Conservation (phyloP, 2,113 vertebrate genomes). For the Elephas maximus region DNA sequence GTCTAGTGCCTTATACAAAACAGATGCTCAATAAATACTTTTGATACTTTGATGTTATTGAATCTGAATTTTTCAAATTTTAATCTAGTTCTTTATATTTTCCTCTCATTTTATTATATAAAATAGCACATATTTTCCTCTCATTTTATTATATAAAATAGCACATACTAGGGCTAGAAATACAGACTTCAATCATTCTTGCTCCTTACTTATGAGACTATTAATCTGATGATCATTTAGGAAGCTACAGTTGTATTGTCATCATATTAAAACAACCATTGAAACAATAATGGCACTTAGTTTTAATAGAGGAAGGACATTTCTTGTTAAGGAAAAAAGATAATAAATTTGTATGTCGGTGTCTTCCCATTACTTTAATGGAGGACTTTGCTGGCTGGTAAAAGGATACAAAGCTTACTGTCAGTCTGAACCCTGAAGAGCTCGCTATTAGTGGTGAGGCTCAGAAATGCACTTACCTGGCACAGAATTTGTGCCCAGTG, state of each 20-base stretch:
- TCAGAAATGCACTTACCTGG: neutral
- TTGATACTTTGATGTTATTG: neutral
- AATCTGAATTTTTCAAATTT: neutral
- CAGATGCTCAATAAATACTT: neutral
- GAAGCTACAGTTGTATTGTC: neutral
- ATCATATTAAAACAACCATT: neutral
- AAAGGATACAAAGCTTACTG: neutral
- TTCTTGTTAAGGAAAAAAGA: neutral
- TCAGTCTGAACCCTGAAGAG: neutral
- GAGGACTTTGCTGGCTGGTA: neutral
- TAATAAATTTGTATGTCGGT: neutral
- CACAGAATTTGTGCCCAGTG: neutral
- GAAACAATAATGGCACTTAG: neutral
- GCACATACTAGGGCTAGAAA: neutral
- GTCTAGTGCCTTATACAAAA: neutral
- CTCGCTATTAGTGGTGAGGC: neutral
- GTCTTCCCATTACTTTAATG: neutral
- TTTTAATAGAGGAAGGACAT: neutral
- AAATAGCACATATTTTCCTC: neutral
- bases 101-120: neutral
- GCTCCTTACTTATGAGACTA: slow-evolving; percentile 14
- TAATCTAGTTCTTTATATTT: neutral
- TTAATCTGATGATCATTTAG: neutral
- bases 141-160: neutral
- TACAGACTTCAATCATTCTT: neutral